Evolutionary conservation across 1,140 invertebrate species (phyloP).

Genomic region (Drosophila lacteicornis): DNA sequence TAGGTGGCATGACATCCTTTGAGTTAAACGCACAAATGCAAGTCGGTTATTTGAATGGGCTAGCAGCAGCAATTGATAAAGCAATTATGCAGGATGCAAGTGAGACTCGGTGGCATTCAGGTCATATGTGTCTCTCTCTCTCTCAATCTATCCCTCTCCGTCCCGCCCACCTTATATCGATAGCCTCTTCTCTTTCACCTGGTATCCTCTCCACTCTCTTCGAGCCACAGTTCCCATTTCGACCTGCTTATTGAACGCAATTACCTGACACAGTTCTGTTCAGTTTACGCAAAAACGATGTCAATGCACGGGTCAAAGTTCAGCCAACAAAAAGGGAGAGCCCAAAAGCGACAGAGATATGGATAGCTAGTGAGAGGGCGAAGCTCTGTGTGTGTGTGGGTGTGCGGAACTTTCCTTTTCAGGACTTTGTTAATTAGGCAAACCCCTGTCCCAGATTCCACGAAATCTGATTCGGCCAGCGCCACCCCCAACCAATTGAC

Average conservation of each 20-base stretch:
- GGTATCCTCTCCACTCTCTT: slow-evolving; percentile 1
- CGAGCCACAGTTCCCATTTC: slow-evolving; percentile 28
- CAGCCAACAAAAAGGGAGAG: slow-evolving; percentile 22
- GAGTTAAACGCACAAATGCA: slow-evolving; percentile 27
- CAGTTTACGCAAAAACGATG: slow-evolving; percentile 68
- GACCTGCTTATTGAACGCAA: slow-evolving; percentile 83
- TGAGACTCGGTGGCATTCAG: slow-evolving; percentile 54
- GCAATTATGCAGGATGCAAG: slow-evolving; percentile 74
- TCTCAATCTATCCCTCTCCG: neutral
- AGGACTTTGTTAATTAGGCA: slow-evolving; percentile 77
- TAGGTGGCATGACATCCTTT: slow-evolving; percentile 5
- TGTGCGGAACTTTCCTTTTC: slow-evolving; percentile 36
- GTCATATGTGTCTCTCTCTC: slow-evolving; percentile 13
- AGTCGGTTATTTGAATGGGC: slow-evolving; percentile 32
- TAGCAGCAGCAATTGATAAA: slow-evolving; percentile 57
- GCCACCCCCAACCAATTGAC: slow-evolving; percentile 54
- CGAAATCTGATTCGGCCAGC: slow-evolving; percentile 30
- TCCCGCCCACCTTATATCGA: neutral
- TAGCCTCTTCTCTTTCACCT: neutral
- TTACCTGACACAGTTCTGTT: slow-evolving; percentile 73
- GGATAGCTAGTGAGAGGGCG: neutral
- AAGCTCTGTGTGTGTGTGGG: neutral
- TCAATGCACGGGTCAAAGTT: slow-evolving; percentile 78
- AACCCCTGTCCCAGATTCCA: slow-evolving; percentile 34
- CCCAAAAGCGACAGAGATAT: slow-evolving; percentile 6